Evolutionary conservation across 1,140 invertebrate species (phyloP).

Genomic region (Hestina assimilis): DNA sequence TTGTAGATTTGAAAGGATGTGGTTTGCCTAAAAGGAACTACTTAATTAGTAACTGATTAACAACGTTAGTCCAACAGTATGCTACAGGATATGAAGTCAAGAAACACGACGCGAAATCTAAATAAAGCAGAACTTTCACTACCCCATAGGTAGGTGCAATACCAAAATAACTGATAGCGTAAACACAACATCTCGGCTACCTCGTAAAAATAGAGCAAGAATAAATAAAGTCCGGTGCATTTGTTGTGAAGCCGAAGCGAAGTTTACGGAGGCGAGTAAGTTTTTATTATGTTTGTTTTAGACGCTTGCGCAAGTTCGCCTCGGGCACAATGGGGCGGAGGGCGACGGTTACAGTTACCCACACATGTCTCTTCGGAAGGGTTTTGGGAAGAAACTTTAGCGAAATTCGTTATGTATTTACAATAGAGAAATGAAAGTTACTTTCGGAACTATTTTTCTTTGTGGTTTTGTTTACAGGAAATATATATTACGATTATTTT

Average conservation of each 20-base stretch:
- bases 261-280: slow-evolving; percentile 22
- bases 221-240: slow-evolving; percentile 7
- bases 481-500: too few relatives aligned
- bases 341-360: not conserved
- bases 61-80: not conserved
- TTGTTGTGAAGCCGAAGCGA: not conserved
- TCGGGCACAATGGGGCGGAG: not conserved
- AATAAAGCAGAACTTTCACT: slow-evolving; percentile 3
- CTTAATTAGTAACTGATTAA: not conserved
- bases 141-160: not conserved
- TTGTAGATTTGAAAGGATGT: too few relatives aligned
- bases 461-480: too few relatives aligned
- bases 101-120: slow-evolving; percentile 12
- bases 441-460: too few relatives aligned
- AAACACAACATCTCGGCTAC: slow-evolving; percentile 13
- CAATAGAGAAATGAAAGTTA: too few relatives aligned
- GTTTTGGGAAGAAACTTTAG: too few relatives aligned
- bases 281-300: slow-evolving; percentile 30
- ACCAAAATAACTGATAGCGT: slow-evolving; percentile 15
- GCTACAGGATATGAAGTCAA: not conserved
- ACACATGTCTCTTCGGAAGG: too few relatives aligned
- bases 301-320: slow-evolving; percentile 11
- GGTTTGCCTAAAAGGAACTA: too few relatives aligned
- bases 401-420: too few relatives aligned
- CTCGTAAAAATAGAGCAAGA: slow-evolving; percentile 24